Evolutionary conservation across 2,797 vertebrate genomes (phyloP).

Genomic region (Spinibarbus caldwelli): DNA sequence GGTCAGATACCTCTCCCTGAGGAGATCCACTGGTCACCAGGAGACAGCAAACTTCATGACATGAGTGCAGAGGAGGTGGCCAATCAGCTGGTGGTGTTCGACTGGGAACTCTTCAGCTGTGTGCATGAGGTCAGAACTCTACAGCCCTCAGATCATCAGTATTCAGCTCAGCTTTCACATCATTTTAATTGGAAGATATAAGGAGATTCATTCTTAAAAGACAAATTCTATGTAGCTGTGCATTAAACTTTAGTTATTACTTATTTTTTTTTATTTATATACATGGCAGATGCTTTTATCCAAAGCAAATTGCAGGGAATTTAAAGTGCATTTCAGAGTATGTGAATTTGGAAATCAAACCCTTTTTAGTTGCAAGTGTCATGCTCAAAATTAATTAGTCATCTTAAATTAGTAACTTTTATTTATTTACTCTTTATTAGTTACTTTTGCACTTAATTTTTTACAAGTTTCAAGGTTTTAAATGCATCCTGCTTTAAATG

Average conservation of each 20-base stretch:
- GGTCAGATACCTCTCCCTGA: slow-evolving; percentile 89
- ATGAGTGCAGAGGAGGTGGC: slow-evolving; percentile 92
- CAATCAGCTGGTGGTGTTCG: slow-evolving; percentile 92
- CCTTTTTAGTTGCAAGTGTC: not conserved
- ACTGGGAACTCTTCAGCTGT: slow-evolving; percentile 97
- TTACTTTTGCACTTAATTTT: not conserved
- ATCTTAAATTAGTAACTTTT: not conserved
- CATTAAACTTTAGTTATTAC: not conserved
- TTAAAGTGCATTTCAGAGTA: not conserved
- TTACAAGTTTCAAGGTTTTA: not conserved
- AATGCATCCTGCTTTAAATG: not conserved
- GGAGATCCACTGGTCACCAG: slow-evolving; percentile 92
- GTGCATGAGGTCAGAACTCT: slow-evolving; percentile 86
- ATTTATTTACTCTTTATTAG: not conserved
- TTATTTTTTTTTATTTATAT: not conserved
- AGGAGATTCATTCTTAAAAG: not conserved
- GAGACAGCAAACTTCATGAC: slow-evolving; percentile 93
- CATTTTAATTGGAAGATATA: not conserved
- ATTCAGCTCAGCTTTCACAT: not conserved
- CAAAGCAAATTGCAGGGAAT: not conserved
- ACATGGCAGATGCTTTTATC: not conserved
- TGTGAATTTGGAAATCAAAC: not conserved
- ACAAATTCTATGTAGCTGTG: not conserved
- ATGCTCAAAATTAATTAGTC: not conserved
- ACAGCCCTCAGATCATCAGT: slow-evolving; percentile 5